Base-by-base conservation (phyloP, 1,140 invertebrate genomes). In the Pachyrhynchus sulphureomaculatus region DNA sequence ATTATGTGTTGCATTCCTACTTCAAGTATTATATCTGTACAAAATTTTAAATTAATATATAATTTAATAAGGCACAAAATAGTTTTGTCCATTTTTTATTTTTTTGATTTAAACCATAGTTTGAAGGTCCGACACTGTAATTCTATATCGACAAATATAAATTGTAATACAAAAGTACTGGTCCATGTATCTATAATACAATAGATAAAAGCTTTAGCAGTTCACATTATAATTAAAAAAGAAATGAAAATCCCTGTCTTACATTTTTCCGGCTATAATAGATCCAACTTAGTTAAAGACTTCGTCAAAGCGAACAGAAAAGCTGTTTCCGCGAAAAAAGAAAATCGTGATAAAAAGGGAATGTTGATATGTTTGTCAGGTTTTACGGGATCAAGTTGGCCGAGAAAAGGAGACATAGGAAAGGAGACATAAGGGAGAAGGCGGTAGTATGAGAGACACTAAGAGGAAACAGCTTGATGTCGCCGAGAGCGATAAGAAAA, bases 321-420 rank as follows among this genome's bases (percentile, higher is more conserved):
- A 56, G 44, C 41, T 39, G 21, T 51, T 52, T 52, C 15, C 37
- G 37, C 37, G 37, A 29, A 29, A 29, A 29, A 29, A 17, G 15
- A 18, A 17, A 17, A 21, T 41, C 37, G 18, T 55, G 18, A 15
- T 13, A 24, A 41, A 54, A 48, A 52, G 57, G 52, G 65, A 65
- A 65, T 65, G 62, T 68, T 68, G 66, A 68, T 68, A 68, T 68
- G 66, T 66, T 68, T 68, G 66, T 68, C 66, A 66, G 66, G 66
- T 68, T 68, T 68, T 68, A 68, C 65, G 51, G 63, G 66, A 68
- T 68, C 66, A 68, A 68, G 66, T 65, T 58, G 57, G 62, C 62
- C 26, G n/a, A 17, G 37, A n/a, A 6, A 10, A 6, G 37, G 13
- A n/a, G 37, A n/a, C 8, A 6, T 23, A 42, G 42, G 42, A 17